These are phyloP conservation scores for Phyllopteryx taeniolatus DNA, from an alignment of 2,113 vertebrate genomes.

Conservation along the genomic window DNA sequence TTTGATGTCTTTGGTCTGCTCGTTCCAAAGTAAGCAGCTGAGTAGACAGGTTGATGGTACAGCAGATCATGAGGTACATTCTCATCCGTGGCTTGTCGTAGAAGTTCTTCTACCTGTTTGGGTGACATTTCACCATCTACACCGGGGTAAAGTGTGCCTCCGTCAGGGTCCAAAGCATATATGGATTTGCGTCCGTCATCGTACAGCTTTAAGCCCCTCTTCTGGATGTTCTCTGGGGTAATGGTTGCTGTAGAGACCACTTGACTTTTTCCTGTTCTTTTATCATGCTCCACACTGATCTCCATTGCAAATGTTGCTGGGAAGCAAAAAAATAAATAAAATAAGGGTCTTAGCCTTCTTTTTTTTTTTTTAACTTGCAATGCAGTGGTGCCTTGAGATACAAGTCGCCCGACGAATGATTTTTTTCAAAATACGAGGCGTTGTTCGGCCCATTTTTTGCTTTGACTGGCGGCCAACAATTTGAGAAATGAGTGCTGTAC, in stretches of 20 bases:
- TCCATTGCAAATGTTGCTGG: conserved; percentile 91
- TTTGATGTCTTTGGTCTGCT: conserved; percentile 55
- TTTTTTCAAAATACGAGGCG: not conserved
- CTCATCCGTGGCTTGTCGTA: conserved; percentile 83
- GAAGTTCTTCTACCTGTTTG: conserved; percentile 85
- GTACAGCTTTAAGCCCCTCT: conserved; percentile 86
- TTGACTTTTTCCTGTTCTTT: conserved; percentile 85
- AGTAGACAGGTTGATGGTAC: conserved; percentile 88
- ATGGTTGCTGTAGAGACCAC: conserved; percentile 87
- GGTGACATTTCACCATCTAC: conserved; percentile 76
- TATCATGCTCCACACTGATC: conserved; percentile 90
- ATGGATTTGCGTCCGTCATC: conserved; percentile 89
- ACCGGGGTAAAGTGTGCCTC: conserved; percentile 30
- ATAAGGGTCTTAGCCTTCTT: not conserved
- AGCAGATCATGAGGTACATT: conserved; percentile 78
- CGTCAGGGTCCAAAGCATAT: conserved; percentile 76
- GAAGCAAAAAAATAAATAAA: conserved; percentile 26
- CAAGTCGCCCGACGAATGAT: not conserved
- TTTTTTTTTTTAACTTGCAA: not conserved
- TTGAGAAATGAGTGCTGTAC: too few relatives aligned
- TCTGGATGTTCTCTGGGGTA: conserved; percentile 77
- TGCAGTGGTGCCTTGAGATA: not conserved
- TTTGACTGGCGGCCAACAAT: too few relatives aligned
- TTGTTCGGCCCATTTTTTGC: too few relatives aligned
- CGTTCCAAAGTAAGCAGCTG: conserved; percentile 72